These are phyloP conservation scores for Drosophila anomalata DNA, from an alignment of 2,888 invertebrate genomes.

Conservation along the genomic window DNA sequence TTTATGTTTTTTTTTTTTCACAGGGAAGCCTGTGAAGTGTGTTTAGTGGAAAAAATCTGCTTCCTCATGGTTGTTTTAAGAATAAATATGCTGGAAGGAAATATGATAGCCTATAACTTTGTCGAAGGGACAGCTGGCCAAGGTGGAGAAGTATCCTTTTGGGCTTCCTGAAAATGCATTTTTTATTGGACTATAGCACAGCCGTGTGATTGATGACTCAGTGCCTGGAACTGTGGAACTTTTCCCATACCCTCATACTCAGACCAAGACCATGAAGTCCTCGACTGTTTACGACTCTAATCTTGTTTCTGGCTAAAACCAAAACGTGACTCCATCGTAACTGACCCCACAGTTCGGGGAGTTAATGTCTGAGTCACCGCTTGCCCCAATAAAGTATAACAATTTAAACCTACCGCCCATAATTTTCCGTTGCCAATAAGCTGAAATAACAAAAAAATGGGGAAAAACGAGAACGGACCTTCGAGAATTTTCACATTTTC, in stretches of 20 bases:
- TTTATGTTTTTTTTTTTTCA: conserved; percentile 24
- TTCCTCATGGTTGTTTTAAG: conserved; percentile 72
- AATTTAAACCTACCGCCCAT: conserved; percentile 22
- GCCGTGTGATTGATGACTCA: conserved; percentile 35
- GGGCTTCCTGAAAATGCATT: conserved; percentile 32
- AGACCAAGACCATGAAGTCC: conserved; percentile 18
- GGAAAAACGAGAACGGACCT: conserved; percentile 8
- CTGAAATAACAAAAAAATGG: conserved; percentile 8
- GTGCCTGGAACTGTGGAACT: background rate
- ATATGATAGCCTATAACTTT: conserved; percentile 63
- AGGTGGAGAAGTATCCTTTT: conserved; percentile 11
- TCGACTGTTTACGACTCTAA: conserved; percentile 40
- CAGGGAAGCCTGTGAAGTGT: conserved; percentile 59
- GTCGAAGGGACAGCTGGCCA: conserved; percentile 53
- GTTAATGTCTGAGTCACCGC: conserved; percentile 34
- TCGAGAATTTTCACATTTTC: conserved; percentile 40
- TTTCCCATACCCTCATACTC: conserved; percentile 13
- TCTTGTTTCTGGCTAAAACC: conserved; percentile 38
- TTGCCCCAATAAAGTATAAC: conserved; percentile 38
- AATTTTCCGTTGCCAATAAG: conserved; percentile 31
- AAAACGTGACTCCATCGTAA: conserved; percentile 36
- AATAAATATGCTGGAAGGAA: conserved; percentile 51
- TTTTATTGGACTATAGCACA: conserved; percentile 7
- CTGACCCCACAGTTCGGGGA: conserved; percentile 28
- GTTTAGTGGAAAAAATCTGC: conserved; percentile 57